Percentiles rank a stretch among this genome's conserved stretches.
Conservation (phyloP, 2,797 vertebrate species). For the Phalanger gymnotis region DNA sequence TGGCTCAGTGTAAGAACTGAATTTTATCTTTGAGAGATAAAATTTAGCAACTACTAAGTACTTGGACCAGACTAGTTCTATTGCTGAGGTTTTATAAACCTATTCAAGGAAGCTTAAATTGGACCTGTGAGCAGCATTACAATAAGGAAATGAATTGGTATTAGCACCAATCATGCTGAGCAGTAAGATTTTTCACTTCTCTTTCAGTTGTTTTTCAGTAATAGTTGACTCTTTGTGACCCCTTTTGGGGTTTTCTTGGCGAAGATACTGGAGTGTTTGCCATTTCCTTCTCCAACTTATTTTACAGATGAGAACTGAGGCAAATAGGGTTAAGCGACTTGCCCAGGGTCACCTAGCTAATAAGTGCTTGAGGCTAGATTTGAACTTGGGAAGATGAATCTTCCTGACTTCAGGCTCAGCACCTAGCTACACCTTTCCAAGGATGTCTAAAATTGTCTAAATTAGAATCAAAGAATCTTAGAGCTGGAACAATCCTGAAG, state of each 20-base stretch:
- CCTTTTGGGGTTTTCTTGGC: neutral
- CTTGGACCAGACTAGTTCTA: constrained; percentile 5
- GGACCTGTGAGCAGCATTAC: constrained; percentile 2
- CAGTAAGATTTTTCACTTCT: neutral
- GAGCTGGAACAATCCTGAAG: neutral
- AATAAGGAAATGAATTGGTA: neutral
- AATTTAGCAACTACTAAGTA: neutral
- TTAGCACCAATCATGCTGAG: constrained; percentile 22
- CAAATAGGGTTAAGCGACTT: neutral
- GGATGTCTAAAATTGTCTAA: neutral
- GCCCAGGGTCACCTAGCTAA: neutral
- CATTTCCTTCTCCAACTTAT: neutral
- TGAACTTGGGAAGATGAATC: neutral
- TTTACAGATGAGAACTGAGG: neutral
- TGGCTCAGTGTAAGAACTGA: neutral
- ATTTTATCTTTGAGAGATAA: neutral
- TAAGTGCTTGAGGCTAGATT: neutral
- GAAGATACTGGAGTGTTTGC: neutral
- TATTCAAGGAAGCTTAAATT: constrained; percentile 11
- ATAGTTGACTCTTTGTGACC: neutral
- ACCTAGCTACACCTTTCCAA: neutral
- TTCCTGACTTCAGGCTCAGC: neutral
- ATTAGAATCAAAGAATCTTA: neutral
- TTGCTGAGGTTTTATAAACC: constrained; percentile 26
- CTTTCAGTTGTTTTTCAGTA: neutral